phyloP scores from a whole-genome alignment of 1,140 invertebrate genomes.

The Schlechtendalia chinensis region DNA sequence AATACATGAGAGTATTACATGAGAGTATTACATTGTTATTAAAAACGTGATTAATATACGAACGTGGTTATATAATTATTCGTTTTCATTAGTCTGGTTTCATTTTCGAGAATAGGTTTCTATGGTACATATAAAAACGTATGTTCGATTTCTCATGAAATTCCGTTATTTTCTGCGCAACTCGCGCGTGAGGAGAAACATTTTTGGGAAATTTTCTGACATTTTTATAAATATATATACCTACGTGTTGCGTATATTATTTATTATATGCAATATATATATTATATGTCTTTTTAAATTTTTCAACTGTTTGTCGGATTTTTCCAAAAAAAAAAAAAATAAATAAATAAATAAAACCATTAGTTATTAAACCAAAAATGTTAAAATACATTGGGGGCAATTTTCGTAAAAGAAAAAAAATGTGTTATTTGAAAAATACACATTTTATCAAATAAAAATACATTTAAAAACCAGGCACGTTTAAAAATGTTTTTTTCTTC shows the following conservation, averaged over 20 bases:
- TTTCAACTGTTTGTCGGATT: neutral
- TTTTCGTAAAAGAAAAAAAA: neutral
- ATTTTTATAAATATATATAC: neutral
- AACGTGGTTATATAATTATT: too few species aligned
- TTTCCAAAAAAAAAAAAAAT: neutral
- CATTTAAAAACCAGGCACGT: neutral
- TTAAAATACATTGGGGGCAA: neutral
- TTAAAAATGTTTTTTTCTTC: neutral
- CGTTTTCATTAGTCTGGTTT: too few species aligned
- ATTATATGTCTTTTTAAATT: neutral
- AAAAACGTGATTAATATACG: too few species aligned
- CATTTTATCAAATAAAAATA: neutral
- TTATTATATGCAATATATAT: neutral
- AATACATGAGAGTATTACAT: too few species aligned
- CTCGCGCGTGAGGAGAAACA: too few species aligned
- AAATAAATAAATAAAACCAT: too few species aligned
- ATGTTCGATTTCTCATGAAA: too few species aligned
- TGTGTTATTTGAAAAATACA: neutral
- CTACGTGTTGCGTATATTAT: neutral
- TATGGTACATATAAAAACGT: too few species aligned
- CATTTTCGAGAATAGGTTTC: too few species aligned
- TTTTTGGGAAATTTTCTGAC: too few species aligned
- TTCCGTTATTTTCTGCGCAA: too few species aligned
- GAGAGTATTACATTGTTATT: too few species aligned
- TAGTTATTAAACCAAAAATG: neutral